These are phyloP conservation scores for Thera britannica DNA, from an alignment of 2,888 invertebrate species.

Conservation along the genomic window DNA sequence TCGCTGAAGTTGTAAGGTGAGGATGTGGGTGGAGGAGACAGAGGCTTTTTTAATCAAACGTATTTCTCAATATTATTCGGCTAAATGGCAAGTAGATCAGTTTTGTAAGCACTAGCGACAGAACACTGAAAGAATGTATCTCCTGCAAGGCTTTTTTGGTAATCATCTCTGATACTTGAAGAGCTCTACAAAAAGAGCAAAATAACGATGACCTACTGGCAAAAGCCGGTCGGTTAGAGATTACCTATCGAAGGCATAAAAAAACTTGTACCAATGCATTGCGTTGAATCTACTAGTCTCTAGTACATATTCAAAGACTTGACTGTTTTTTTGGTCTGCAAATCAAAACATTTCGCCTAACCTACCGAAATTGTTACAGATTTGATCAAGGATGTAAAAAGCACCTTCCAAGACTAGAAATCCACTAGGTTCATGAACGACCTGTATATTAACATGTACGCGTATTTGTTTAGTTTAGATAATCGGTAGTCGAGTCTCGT, in stretches of 20 bases:
- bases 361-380: background rate
- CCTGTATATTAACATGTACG: constrained; percentile 63
- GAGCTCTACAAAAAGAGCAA: background rate
- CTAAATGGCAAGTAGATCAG: background rate
- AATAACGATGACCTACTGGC: background rate
- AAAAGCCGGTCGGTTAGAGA: background rate
- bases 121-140: too few relatives aligned
- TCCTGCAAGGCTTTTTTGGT: background rate
- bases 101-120: too few relatives aligned
- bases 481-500: constrained; percentile 66
- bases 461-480: constrained; percentile 62
- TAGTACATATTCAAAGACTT: too few relatives aligned
- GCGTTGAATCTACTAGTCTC: too few relatives aligned
- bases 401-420: constrained; percentile 49
- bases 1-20: background rate
- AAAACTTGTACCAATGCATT: background rate
- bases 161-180: background rate
- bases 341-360: background rate
- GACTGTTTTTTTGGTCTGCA: background rate
- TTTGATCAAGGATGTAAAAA: constrained; percentile 41
- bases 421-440: constrained; percentile 45
- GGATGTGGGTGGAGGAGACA: background rate
- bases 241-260: background rate
- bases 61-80: background rate
- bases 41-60: background rate